Percentiles rank a stretch among this genome's conserved stretches.
Evolutionary conservation across 2,113 vertebrate species (phyloP).

Genomic region (Tonatia bakeri): DNA sequence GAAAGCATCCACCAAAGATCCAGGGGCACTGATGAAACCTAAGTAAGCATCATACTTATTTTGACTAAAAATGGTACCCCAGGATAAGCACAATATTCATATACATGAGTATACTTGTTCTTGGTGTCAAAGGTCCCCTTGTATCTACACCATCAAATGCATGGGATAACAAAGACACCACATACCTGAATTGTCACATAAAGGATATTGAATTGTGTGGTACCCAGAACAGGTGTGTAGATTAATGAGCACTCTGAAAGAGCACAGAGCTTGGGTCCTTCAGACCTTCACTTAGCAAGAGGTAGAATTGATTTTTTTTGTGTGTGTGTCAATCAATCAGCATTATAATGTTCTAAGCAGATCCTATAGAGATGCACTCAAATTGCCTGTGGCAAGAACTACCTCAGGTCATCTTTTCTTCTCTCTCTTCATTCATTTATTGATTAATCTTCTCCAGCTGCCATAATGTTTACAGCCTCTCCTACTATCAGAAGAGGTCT

Average conservation of each 20-base stretch:
- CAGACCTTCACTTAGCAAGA: background rate
- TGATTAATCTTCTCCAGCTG: background rate
- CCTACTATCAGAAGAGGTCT: background rate
- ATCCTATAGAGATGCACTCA: background rate
- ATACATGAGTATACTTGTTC: accelerated
- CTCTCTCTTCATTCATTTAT: background rate
- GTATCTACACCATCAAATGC: background rate
- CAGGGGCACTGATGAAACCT: too few species aligned
- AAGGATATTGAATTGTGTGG: background rate
- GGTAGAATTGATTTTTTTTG: background rate
- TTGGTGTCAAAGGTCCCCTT: background rate
- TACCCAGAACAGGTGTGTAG: background rate
- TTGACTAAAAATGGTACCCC: background rate
- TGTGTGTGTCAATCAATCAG: background rate
- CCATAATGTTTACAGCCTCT: background rate
- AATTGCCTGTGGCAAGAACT: too few species aligned
- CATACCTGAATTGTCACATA: background rate
- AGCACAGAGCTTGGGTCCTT: background rate
- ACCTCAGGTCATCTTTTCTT: background rate
- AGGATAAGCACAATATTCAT: background rate
- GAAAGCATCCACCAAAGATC: background rate
- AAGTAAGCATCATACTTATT: background rate
- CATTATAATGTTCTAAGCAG: background rate
- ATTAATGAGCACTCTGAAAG: background rate
- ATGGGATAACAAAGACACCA: background rate